phyloP scores from a whole-genome alignment of 2,113 vertebrate species.

The Pituophis catenifer region DNA sequence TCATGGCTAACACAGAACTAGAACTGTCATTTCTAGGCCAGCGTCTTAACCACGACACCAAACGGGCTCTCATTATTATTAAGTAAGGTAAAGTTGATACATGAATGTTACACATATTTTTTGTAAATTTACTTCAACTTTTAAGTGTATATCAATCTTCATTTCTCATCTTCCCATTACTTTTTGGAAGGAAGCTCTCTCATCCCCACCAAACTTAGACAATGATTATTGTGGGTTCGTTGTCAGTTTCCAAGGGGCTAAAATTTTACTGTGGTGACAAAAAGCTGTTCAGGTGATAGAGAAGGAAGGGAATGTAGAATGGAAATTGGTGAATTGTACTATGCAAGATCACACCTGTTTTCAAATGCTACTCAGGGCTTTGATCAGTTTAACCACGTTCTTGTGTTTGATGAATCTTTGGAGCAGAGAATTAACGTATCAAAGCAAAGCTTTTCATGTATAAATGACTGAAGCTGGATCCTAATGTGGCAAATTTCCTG shows the following conservation, averaged over 20 bases:
- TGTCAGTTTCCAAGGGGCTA: not conserved
- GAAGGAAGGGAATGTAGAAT: not conserved
- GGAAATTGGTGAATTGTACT: not conserved
- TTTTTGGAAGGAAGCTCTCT: not conserved
- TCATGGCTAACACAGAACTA: not conserved
- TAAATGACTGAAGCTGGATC: not conserved
- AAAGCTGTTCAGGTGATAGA: not conserved
- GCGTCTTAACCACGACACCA: not conserved
- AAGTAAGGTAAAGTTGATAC: not conserved
- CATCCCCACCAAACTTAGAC: not conserved
- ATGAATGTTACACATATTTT: not conserved
- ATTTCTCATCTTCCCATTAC: not conserved
- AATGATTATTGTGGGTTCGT: not conserved
- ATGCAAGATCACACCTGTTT: not conserved
- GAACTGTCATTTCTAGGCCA: not conserved
- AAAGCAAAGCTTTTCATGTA: not conserved
- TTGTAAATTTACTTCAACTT: not conserved
- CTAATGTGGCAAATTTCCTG: not conserved
- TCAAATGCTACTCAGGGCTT: not conserved
- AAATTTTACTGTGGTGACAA: not conserved
- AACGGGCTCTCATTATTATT: not conserved
- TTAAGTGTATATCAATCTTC: not conserved
- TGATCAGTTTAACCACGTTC: not conserved
- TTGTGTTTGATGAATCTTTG: not conserved
- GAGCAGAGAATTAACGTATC: not conserved